Evolutionary conservation across 2,888 invertebrate genomes (phyloP), one percentile per base, ranked within the genome.

Genomic region (Nomada goodeniana): DNA sequence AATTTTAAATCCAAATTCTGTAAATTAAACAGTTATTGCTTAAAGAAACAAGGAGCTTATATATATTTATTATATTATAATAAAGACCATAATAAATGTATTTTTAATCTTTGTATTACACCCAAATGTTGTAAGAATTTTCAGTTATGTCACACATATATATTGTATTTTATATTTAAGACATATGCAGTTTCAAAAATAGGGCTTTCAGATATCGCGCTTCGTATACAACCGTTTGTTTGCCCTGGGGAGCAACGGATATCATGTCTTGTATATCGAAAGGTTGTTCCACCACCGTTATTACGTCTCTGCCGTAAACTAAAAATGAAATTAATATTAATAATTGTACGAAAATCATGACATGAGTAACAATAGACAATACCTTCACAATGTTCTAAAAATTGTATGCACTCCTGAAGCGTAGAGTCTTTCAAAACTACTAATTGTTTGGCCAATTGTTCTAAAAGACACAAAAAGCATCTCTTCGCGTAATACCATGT

Each of bases 401-500:
- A 98, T 88, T 96, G 96, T 80, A 98, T 95, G 90, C 98, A 98
- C 91, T 98, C 98, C 89, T 97, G 96, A 80, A 98, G 95, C 44
- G 98, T 97, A 36, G 96, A 95, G 94, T 99, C 98, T 91, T 97
- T 96, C 69, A 98, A 96, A 65, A 97, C 97, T 76, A 98, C 97
- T 94, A 98, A 96, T 92, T 98, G 98, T 91, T 98, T 98, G 0
- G 98, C 96, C 89, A 98, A 95, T 93, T 98, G 98, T 94, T 98
- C 98, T 77, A 98, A 95, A 89, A 98, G 96, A n/a, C 98, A 98
- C 76, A 99, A 94, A 92, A 99, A 98, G 92, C 99, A 99, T 80
- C 99, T 95, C 93, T 99, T 99, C 1, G 99, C 98, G 93, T 99
- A 99, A 93, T 98, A 97, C 99, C 99, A 99, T 3, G 99, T 99